Evolutionary conservation across 2,888 invertebrate genomes (phyloP).

Genomic region (Dendrolimus houi): DNA sequence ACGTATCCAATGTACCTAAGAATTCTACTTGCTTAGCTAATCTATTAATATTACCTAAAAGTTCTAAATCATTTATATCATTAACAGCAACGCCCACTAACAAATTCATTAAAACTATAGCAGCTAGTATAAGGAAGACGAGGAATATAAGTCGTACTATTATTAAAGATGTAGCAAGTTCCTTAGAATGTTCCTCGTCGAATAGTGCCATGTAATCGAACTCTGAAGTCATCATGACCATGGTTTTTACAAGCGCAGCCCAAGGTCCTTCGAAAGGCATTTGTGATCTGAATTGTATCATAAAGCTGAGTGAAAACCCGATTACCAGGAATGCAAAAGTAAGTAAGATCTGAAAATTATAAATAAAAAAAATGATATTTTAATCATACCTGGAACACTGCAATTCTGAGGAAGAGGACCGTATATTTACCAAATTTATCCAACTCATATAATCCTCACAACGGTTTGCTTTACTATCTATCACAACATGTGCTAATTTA

Average conservation of each 20-base stretch:
- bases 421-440: constrained; percentile 1
- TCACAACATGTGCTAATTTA: no score
- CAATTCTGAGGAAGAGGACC: no score
- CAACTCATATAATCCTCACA: no score
- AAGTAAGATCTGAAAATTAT: constrained; percentile 59
- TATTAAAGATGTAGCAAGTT: constrained; percentile 50
- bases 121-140: constrained; percentile 69
- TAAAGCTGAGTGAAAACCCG: constrained; percentile 74
- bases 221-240: constrained; percentile 79
- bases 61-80: constrained; percentile 74
- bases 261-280: constrained; percentile 70
- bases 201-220: constrained; percentile 72
- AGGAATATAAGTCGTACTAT: constrained; percentile 70
- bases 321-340: constrained; percentile 68
- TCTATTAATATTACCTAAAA: constrained; percentile 71
- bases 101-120: constrained; percentile 77
- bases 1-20: constrained; percentile 64
- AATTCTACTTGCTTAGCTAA: constrained; percentile 75
- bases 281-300: constrained; percentile 71
- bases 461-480: no score
- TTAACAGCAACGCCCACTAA: constrained; percentile 78
- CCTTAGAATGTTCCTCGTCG: constrained; percentile 50
- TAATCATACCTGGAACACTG: no score
- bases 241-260: constrained; percentile 71
- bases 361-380: no score